Conservation (phyloP, 2,797 vertebrate genomes). For the Chaenodraco wilsoni region DNA sequence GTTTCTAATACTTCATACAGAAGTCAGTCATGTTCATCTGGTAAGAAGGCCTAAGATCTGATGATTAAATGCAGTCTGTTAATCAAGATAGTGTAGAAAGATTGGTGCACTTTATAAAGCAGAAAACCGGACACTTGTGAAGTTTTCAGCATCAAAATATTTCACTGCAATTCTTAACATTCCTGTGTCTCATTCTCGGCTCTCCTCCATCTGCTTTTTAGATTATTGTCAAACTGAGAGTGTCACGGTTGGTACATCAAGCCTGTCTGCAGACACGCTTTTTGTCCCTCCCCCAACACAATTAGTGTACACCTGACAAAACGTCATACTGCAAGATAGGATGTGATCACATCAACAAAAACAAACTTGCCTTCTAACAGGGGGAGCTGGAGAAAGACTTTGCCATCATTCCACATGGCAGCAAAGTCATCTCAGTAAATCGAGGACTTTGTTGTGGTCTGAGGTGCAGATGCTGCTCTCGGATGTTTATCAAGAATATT, state of each 20-base stretch:
- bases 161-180: conserved; percentile 54
- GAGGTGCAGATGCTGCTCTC: conserved; percentile 43
- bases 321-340: conserved; percentile 53
- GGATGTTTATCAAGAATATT: conserved; percentile 43
- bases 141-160: conserved; percentile 43
- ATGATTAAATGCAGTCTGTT: not conserved
- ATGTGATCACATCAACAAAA: conserved; percentile 67
- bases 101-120: not conserved
- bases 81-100: not conserved
- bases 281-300: conserved; percentile 55
- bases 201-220: conserved; percentile 77
- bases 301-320: conserved; percentile 68
- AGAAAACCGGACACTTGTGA: conserved; percentile 3
- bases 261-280: conserved; percentile 64
- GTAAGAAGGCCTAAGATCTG: not conserved
- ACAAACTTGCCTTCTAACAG: conserved; percentile 50
- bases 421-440: conserved; percentile 28
- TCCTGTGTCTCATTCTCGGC: conserved; percentile 59
- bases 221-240: conserved; percentile 67
- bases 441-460: conserved; percentile 48
- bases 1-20: not conserved
- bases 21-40: not conserved
- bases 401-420: conserved; percentile 30
- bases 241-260: conserved; percentile 68
- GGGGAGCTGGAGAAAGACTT: conserved; percentile 20